Percentiles rank a stretch among this genome's conserved stretches.
Conservation (phyloP, 2,888 invertebrate genomes). For the Agonopterix alstromeriana region DNA sequence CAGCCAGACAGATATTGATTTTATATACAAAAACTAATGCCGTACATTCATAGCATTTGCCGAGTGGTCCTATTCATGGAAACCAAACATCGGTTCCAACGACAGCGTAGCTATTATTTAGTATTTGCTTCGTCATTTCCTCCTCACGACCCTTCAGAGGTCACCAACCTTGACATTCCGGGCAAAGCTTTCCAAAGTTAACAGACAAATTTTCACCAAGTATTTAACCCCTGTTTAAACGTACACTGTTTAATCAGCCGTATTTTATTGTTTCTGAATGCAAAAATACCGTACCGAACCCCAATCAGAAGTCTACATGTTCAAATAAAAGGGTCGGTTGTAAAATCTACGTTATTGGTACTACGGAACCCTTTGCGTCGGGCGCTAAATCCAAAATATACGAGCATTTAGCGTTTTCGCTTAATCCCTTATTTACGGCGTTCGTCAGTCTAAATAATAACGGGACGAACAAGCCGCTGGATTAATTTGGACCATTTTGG, state of each 20-base stretch:
- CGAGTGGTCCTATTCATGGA: neutral
- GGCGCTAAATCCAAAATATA: constrained; percentile 53
- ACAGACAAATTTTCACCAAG: constrained; percentile 24
- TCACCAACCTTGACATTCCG: constrained; percentile 44
- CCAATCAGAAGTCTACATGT: constrained; percentile 30
- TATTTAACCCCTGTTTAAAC: constrained; percentile 22
- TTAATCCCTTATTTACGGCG: constrained; percentile 58
- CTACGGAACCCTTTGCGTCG: constrained; percentile 17
- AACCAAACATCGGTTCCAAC: neutral
- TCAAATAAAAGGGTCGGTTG: constrained; percentile 52
- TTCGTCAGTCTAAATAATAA: constrained; percentile 61
- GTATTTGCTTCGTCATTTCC: constrained; percentile 17
- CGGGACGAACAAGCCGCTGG: constrained; percentile 49
- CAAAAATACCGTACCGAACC: constrained; percentile 36
- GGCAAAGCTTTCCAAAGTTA: constrained; percentile 11
- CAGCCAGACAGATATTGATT: no score
- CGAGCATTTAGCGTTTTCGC: constrained; percentile 48
- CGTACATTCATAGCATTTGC: no score
- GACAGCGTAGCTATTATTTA: neutral
- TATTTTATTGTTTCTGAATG: constrained; percentile 40
- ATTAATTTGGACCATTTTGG: constrained; percentile 45
- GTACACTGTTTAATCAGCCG: constrained; percentile 33
- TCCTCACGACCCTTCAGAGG: constrained; percentile 24
- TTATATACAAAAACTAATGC: no score
- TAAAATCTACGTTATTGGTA: constrained; percentile 33